Evolutionary conservation across 2,888 invertebrate species (phyloP).

Genomic region (Microplitis manilae): DNA sequence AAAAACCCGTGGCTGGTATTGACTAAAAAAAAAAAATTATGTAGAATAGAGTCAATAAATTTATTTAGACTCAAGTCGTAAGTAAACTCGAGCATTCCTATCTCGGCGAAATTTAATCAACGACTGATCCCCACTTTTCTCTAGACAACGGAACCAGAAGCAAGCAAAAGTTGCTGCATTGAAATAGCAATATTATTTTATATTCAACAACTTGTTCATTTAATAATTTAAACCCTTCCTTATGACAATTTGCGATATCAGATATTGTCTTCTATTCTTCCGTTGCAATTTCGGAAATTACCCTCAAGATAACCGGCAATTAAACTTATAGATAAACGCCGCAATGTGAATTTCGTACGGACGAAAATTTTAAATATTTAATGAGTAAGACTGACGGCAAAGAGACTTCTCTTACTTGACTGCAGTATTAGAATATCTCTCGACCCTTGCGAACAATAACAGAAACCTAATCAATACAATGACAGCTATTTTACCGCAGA

Average conservation of each 20-base stretch:
- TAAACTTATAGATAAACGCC: background rate
- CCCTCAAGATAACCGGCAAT: background rate
- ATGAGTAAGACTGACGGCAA: background rate
- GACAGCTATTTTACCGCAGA: background rate
- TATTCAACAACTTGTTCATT: background rate
- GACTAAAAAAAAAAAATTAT: background rate
- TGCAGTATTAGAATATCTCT: background rate
- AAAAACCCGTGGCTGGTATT: too few relatives aligned
- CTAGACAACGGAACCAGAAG: background rate
- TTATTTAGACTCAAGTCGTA: too few relatives aligned
- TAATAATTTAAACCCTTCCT: background rate
- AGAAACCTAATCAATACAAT: background rate
- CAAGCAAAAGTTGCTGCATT: too few relatives aligned
- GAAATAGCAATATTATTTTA: background rate
- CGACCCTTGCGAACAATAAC: background rate
- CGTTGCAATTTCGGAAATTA: background rate
- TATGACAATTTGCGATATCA: background rate
- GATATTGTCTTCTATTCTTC: background rate
- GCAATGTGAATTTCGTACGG: background rate
- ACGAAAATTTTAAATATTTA: background rate
- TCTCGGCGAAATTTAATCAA: background rate
- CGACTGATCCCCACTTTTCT: background rate
- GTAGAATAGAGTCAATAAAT: background rate
- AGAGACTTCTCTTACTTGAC: background rate
- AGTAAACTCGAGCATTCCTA: background rate